Evolutionary conservation across 2,797 vertebrate genomes (phyloP), one percentile per base, ranked within the genome.

Genomic region (Clarias pachynema): DNA sequence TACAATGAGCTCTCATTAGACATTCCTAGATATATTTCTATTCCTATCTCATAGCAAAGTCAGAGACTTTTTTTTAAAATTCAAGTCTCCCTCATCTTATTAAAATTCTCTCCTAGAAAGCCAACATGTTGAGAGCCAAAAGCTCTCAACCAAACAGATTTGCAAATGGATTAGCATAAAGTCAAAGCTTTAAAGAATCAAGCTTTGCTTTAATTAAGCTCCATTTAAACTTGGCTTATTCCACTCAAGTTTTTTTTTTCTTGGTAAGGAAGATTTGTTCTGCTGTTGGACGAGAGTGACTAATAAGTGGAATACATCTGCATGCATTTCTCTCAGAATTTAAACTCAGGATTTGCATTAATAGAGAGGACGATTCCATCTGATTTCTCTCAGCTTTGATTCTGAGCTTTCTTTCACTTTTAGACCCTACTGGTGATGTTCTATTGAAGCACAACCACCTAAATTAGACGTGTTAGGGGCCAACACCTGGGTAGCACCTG

Each of bases 401-500:
- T 85, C 79, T 31, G 84, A 89, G 86, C 88, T 90, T 82, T 65
- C 37, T 31, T 87, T 81, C 68, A 79, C 60, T 81, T 79, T 87
- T 82, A 37, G 84, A 68, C 84, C 83, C 65, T 81, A 81, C 86
- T 59, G 70, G 40, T 68, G 57, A 26, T 75, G 20, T 84, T 78
- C 62, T 79, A 72, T 53, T 78, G 81, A 85, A 82, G 88, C 85
- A 86, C 75, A 88, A 81, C 59, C 53, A 65, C 74, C 73, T 74
- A 88, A 87, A 90, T 87, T 83, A 85, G 56, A 72, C 79, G 44
- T 82, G 60, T 83, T 85, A 86, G 72, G 85, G 44, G 63, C 62
- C 53, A 80, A 90, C 92, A 94, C 91, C 94, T 95, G 93, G 91
- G 90, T 83, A 94, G 93, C 91, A 77, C 89, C 91, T 89, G 89